Conservation (phyloP, 2,113 vertebrate species). For the Suricata suricatta region DNA sequence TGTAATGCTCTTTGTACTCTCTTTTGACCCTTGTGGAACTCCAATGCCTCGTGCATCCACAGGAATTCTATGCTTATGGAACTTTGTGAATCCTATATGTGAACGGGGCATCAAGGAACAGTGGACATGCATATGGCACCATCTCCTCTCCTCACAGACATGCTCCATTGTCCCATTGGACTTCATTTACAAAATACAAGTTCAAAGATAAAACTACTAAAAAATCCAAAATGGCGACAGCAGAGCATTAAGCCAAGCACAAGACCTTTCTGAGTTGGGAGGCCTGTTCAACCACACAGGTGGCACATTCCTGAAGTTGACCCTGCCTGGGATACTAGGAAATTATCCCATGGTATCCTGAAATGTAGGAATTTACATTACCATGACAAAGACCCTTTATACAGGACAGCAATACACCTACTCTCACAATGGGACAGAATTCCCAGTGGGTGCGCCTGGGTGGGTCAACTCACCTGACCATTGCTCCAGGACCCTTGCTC, state of each 20-base stretch:
- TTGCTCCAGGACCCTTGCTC: not conserved
- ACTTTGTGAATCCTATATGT: accelerated
- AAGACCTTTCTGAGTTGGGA: not conserved
- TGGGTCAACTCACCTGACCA: not conserved
- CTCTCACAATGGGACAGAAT: not conserved
- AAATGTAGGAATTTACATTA: not conserved
- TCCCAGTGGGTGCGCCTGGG: not conserved
- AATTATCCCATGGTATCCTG: not conserved
- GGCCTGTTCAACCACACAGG: not conserved
- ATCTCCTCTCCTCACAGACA: not conserved
- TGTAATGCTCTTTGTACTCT: not conserved
- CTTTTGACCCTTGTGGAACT: not conserved
- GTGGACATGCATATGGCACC: accelerated
- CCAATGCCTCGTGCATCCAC: not conserved
- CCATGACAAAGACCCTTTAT: not conserved
- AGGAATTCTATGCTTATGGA: not conserved
- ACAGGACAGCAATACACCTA: not conserved
- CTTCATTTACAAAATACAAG: not conserved
- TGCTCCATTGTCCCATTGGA: not conserved
- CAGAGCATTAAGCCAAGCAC: not conserved
- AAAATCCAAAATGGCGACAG: not conserved
- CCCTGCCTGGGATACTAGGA: not conserved
- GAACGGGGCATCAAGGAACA: not conserved
- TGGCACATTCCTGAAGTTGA: not conserved
- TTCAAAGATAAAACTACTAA: not conserved